A percentile compares a stretch with the other conserved stretches of the same genome.
These are phyloP conservation scores for Brenthis daphne DNA, from an alignment of 2,888 invertebrate genomes.

Conservation along the genomic window DNA sequence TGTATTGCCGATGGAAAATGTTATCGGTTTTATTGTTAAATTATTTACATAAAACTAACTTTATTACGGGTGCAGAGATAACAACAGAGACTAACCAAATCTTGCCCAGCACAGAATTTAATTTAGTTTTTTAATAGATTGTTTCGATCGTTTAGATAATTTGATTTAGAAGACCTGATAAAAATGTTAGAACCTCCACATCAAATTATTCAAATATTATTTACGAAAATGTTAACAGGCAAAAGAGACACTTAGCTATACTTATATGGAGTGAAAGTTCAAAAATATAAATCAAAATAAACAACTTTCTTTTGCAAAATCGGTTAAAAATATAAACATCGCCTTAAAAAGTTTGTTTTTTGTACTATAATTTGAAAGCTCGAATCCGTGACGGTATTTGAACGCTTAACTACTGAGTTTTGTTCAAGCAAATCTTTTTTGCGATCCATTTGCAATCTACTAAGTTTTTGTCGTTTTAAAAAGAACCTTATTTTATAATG, in stretches of 20 bases:
- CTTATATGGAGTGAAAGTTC: background rate
- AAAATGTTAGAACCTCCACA: too few species aligned
- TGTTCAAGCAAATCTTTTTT: conserved; percentile 46
- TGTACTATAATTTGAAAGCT: background rate
- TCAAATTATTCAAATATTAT: too few species aligned
- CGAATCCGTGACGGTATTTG: conserved; percentile 29
- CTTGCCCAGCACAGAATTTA: too few species aligned
- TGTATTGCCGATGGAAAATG: too few species aligned
- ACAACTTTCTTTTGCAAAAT: background rate
- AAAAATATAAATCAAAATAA: too few species aligned
- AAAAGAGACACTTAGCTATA: background rate
- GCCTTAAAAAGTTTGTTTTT: conserved; percentile 4
- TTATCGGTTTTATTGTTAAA: too few species aligned
- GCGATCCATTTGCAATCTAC: conserved; percentile 40
- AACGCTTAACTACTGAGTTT: conserved; percentile 49
- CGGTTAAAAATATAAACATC: background rate
- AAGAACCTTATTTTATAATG: conserved; percentile 10
- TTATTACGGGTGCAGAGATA: too few species aligned
- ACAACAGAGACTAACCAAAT: too few species aligned
- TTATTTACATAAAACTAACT: too few species aligned
- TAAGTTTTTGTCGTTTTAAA: conserved; percentile 20
- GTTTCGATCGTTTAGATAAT: too few species aligned
- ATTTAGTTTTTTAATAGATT: too few species aligned
- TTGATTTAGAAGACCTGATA: too few species aligned
- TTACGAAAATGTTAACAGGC: background rate